Base-by-base conservation (phyloP, 2,113 vertebrate species). In the Talpa occidentalis region DNA sequence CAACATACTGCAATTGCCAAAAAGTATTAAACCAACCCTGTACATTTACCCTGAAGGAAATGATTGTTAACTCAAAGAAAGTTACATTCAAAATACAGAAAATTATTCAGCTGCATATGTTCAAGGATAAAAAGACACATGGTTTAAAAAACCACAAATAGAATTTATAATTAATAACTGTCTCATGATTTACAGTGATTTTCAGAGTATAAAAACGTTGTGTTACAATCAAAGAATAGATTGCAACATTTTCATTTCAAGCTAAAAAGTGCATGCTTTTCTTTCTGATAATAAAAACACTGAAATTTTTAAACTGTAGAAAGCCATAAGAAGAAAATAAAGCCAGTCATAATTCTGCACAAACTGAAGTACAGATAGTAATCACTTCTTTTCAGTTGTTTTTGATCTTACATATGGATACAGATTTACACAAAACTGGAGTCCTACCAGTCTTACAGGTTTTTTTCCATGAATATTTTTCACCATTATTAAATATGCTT, bases 251-350 rank as follows among this genome's bases (percentile, higher is more conserved):
- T 94, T 60, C 49, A 74, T 91, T 91, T 91, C 70, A 76, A 81
- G 28, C 44, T 44, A 92, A 91, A 40, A 95, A 80, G 0, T 83
- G 5, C 6, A 91, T 93, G 26, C 4, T 93, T 82, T 92, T 62
- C 78, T 82, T 91, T 87, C 66, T 93, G 7, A 69, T 37, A 37
- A 92, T 26, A 93, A 91, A 89, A 93, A 15, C 44, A 54, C 79
- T 47, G 14, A 89, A 94, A 72, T 76, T 19, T 87, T 17, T 76
- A 76, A 74, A 74, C 59, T 80, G 87, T 0, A 79, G 26, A 87
- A 95, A 67, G 91, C 17, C 11, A 40, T 49, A 89, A 80, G 30
- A 84, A 88, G 35, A 88, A 91, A 73, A n/a, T 42, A 84, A 94
- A 89, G 80, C 10, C n/a, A 90, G 77, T 49, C 56, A 28, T 60